Base-by-base conservation (phyloP, 2,797 vertebrate species). In the Buceros bicornis region DNA sequence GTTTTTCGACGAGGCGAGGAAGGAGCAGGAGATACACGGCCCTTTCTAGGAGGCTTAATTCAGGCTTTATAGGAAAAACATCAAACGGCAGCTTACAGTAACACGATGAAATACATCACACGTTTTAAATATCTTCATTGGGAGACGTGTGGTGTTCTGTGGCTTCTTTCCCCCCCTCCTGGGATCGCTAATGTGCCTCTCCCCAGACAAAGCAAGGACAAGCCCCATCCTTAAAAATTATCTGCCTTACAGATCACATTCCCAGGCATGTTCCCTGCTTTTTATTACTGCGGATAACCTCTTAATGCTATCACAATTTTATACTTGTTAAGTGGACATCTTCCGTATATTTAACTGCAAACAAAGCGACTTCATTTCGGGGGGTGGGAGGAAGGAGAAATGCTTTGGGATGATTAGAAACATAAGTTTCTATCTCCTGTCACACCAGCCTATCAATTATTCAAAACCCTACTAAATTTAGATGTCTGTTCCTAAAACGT, bases 211-310 rank as follows among this genome's bases (percentile, higher is more conserved):
- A 97, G 96, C 92, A 93, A 95, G 91, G 97, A 92, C 93, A 95
- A 97, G 94, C 76, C 89, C 84, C 96, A 97, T 98, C 96, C 97
- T 98, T 97, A 97, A 98, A 98, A 97, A 97, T 96, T 97, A 98
- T 98, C 96, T 96, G 94, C 87, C 93, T 90, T 94, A 93, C 92
- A 97, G 95, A 98, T 98, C 98, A 86, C 96, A 97, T 97, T 98
- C 96, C 97, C 83, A 93, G 96, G 96, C 97, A 97, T 93, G 97
- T 97, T 96, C 91, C 74, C 85, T 2, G 29, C 85, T 96, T 97
- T 98, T 98, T 97, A 97, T 97, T 97, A 92, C 95, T 65, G 10
- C 2, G 90, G 97, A 97, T 97, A 98, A 97, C 97, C 96, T 97
- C 97, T 98, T 97, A 98, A 97, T 84, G 98, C 97, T 96, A 95